Evolutionary conservation across 2,113 vertebrate genomes (phyloP).

Genomic region (Apteryx mantelli): DNA sequence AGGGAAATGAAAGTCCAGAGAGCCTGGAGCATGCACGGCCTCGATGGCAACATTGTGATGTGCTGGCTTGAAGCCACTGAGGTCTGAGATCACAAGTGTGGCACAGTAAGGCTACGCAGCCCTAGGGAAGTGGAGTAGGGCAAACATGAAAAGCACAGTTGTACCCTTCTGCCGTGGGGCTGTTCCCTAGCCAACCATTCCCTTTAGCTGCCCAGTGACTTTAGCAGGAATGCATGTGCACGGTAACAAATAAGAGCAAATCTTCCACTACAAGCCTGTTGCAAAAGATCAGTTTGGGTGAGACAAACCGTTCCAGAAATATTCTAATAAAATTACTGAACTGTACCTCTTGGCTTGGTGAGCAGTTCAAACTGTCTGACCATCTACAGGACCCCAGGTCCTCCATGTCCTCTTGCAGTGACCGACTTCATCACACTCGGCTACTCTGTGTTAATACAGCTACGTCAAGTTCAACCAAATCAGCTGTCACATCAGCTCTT

Average conservation of each 20-base stretch:
- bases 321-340: background rate
- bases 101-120: background rate
- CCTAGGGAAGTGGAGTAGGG: fast-evolving
- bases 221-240: background rate
- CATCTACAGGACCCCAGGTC: background rate
- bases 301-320: background rate
- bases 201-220: background rate
- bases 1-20: background rate
- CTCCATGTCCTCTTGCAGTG: background rate
- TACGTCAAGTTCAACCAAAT: background rate
- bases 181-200: background rate
- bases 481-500: conserved; percentile 35
- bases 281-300: background rate
- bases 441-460: background rate
- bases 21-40: background rate
- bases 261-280: background rate
- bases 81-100: background rate
- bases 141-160: background rate
- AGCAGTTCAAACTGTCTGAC: background rate
- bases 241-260: background rate
- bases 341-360: background rate
- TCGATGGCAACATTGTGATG: background rate
- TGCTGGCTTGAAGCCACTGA: background rate
- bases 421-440: background rate
- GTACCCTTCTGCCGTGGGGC: fast-evolving